phyloP scores from a whole-genome alignment of 2,113 vertebrate genomes.

The Dipodomys spectabilis region DNA sequence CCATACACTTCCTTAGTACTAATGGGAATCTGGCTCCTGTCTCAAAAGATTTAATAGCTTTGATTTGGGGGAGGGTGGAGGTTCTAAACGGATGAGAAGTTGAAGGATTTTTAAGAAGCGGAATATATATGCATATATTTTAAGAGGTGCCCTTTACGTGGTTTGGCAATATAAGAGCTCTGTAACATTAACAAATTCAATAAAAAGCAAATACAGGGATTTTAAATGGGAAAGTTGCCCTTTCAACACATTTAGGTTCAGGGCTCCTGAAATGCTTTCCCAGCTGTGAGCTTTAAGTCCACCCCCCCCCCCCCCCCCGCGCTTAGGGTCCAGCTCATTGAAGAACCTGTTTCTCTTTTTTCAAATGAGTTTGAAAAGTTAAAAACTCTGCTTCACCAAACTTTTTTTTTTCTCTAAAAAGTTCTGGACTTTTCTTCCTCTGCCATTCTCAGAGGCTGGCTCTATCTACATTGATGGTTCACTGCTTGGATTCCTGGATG shows the following conservation, averaged over 20 bases:
- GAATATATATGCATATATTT: background rate
- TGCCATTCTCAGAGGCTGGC: background rate
- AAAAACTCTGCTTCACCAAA: background rate
- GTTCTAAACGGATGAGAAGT: background rate
- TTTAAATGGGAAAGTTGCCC: conserved; percentile 5
- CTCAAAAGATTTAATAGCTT: conserved; percentile 22
- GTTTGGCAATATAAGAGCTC: too few species aligned
- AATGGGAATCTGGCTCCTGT: background rate
- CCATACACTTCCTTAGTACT: background rate
- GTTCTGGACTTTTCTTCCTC: background rate
- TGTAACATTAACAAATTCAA: too few species aligned
- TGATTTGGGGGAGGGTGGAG: background rate
- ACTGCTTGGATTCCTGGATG: background rate
- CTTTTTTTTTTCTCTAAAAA: background rate
- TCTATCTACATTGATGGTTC: background rate
- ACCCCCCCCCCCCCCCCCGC: too few species aligned
- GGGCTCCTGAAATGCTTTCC: background rate
- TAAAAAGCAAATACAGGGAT: too few species aligned
- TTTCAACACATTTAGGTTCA: background rate
- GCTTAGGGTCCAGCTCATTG: background rate
- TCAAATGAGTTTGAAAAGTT: background rate
- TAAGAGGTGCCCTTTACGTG: background rate
- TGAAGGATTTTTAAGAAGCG: conserved; percentile 8
- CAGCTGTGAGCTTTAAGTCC: background rate
- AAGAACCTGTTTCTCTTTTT: background rate